Conservation (phyloP, 2,797 vertebrate species). For the Myoxocephalus aenaeus region DNA sequence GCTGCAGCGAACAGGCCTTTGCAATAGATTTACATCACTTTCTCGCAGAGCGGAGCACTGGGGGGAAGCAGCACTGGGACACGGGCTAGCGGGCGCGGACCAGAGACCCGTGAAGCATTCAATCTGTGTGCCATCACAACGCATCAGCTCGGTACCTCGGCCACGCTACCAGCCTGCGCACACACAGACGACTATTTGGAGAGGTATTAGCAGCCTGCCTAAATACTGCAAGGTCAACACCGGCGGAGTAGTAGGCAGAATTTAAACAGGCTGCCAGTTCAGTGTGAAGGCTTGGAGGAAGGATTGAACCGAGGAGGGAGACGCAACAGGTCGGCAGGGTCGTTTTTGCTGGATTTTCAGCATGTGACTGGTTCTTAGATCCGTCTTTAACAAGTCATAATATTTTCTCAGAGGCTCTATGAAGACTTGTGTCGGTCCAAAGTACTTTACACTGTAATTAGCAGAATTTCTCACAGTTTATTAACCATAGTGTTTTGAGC, state of each 20-base stretch:
- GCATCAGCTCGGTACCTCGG: slow-evolving; percentile 52
- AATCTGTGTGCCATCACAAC: slow-evolving; percentile 64
- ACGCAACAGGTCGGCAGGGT: not conserved
- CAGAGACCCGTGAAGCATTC: slow-evolving; percentile 58
- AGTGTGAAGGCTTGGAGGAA: slow-evolving; percentile 11
- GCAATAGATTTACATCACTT: slow-evolving; percentile 74
- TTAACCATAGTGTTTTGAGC: slow-evolving; percentile 69
- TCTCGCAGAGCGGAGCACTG: slow-evolving; percentile 29
- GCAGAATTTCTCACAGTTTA: slow-evolving; percentile 50
- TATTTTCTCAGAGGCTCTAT: slow-evolving; percentile 6
- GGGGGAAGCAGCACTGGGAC: slow-evolving; percentile 1
- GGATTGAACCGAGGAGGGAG: slow-evolving; percentile 26
- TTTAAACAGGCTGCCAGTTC: slow-evolving; percentile 56
- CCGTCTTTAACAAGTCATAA: not conserved
- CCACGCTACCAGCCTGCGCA: slow-evolving; percentile 20
- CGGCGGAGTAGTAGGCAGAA: slow-evolving; percentile 29
- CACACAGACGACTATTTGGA: slow-evolving; percentile 46
- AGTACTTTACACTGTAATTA: slow-evolving; percentile 17
- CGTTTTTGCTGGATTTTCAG: not conserved
- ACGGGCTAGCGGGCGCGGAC: slow-evolving; percentile 44
- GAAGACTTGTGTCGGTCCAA: not conserved
- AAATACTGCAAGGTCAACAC: slow-evolving; percentile 70
- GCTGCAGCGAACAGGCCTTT: slow-evolving; percentile 61
- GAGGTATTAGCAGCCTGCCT: slow-evolving; percentile 56
- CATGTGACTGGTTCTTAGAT: slow-evolving; percentile 3